Evolutionary conservation across 2,888 invertebrate genomes (phyloP).

Genomic region (Callosobruchus maculatus): DNA sequence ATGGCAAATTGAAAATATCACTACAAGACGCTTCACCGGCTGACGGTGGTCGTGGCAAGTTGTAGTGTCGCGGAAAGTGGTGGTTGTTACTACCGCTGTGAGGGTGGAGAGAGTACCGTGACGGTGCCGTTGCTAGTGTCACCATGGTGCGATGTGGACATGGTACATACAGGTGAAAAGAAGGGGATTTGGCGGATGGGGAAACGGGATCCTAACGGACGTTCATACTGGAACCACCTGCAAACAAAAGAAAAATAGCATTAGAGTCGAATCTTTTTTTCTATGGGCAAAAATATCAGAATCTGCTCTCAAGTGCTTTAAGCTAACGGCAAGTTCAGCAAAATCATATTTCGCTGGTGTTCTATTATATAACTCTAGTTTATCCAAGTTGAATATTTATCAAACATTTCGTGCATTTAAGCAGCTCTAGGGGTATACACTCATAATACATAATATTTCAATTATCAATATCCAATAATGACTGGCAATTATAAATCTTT

Average conservation of each 20-base stretch:
- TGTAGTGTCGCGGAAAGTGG: background rate
- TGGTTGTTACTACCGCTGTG: background rate
- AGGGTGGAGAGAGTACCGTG: background rate
- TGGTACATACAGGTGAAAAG: background rate
- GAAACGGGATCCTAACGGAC: background rate
- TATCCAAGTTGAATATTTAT: no score
- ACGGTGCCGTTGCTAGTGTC: background rate
- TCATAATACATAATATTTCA: no score
- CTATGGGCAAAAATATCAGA: no score
- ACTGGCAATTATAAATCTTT: no score
- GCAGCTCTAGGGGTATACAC: no score
- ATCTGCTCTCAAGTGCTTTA: no score
- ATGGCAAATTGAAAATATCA: background rate
- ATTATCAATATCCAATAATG: no score
- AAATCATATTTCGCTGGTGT: no score
- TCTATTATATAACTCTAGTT: no score
- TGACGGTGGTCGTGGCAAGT: background rate
- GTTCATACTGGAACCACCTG: background rate
- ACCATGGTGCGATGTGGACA: background rate
- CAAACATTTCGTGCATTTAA: no score
- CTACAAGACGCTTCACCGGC: background rate
- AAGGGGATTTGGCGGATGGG: background rate
- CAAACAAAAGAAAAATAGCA: background rate
- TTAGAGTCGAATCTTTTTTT: no score
- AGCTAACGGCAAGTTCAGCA: no score